A percentile compares a stretch with the other conserved stretches of the same genome.
Evolutionary conservation across 2,797 vertebrate genomes (phyloP).

Genomic region (Danionella dracula): DNA sequence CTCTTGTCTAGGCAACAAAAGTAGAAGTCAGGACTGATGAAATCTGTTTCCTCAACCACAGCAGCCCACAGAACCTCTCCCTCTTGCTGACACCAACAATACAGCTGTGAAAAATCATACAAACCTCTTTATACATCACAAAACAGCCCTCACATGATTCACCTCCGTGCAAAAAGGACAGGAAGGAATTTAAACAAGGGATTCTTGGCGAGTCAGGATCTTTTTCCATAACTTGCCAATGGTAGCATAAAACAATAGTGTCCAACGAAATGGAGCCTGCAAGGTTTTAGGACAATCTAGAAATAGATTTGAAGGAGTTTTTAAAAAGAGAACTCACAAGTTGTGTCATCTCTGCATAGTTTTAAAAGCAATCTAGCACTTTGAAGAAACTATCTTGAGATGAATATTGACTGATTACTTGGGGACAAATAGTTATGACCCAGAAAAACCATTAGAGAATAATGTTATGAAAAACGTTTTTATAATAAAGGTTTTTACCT

Average conservation of each 20-base stretch:
- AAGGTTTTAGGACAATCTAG: background rate
- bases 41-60: slow-evolving; percentile 14
- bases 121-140: slow-evolving; percentile 31
- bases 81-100: slow-evolving; percentile 35
- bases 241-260: slow-evolving; percentile 3
- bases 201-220: slow-evolving; percentile 33
- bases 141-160: slow-evolving; percentile 29
- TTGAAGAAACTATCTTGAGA: too few species aligned
- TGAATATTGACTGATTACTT: too few species aligned
- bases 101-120: slow-evolving; percentile 37
- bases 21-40: slow-evolving; percentile 20
- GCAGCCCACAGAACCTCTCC: slow-evolving; percentile 9
- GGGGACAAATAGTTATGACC: too few species aligned
- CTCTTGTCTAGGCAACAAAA: slow-evolving; percentile 31
- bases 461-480: too few species aligned
- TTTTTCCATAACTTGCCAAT: slow-evolving; percentile 16
- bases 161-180: slow-evolving; percentile 34
- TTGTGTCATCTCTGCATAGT: too few species aligned
- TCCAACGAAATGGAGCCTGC: background rate
- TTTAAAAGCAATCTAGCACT: too few species aligned
- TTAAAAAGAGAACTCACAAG: background rate
- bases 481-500: too few species aligned
- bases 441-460: too few species aligned
- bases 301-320: background rate
- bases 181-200: slow-evolving; percentile 31